Base-by-base conservation (phyloP, 2,888 invertebrate genomes). In the Rhingia campestris region DNA sequence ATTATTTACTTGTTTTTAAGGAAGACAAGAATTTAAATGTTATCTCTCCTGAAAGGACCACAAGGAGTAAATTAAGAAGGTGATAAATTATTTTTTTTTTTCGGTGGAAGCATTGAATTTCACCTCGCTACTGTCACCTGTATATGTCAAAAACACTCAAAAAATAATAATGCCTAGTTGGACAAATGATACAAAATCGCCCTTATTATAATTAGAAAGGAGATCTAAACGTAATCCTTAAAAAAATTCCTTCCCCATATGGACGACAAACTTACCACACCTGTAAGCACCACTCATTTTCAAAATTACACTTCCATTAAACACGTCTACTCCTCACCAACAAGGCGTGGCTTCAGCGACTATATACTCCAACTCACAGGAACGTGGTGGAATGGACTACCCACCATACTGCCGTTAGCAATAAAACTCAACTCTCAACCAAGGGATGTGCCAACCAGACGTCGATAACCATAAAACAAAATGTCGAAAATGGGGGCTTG, bases 401-500 rank as follows among this genome's bases (percentile, higher is more conserved):
- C 30, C 69, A 70, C 58, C 70, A 56, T 22, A 37, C 5, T 30
- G 12, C 45, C 63, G 39, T 7, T 1, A 33, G 56, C 14, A 30
- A 54, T 14, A 53, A 49, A 77, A 77, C 67, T 77, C 73, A 82
- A 73, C 67, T 54, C 74, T 53, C 47, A 41, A 35, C 14, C 41
- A 69, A 74, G 79, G 79, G 73, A 69, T 74, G 79, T 84, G 53
- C 82, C 79, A 79, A 80, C 79, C 73, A 80, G 58, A 79, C 73
- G 58, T 79, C 64, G 82, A 74, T 80, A 74, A 80, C 58, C 79
- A 79, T 79, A 84, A 84, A 84, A 84, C 82, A 84, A 84, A 84
- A 84, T 84, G 80, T 84, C 82, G 79, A 79, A 77, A 84, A 84
- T 74, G 73, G 79, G 67, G 69, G 58, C 54, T 10, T 37, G 53